Evolutionary conservation across 2,797 vertebrate species (phyloP).

Genomic region (Threskiornis aethiopicus): DNA sequence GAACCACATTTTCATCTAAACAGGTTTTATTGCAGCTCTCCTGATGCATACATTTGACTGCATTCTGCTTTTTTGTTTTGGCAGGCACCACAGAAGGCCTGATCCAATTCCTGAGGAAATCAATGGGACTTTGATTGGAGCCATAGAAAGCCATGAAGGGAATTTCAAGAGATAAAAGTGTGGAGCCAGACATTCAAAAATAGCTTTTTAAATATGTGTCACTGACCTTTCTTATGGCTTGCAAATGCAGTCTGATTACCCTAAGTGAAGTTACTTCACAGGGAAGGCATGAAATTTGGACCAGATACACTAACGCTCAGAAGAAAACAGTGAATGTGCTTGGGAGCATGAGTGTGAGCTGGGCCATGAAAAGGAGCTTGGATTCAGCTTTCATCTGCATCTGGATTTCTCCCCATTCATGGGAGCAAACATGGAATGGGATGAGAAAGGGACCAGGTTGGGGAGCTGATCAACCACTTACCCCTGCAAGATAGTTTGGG

Average conservation of each 20-base stretch:
- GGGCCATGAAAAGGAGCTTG: background rate
- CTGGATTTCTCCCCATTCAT: background rate
- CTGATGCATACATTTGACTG: background rate
- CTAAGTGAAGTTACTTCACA: background rate
- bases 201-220: background rate
- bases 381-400: background rate
- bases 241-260: background rate
- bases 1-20: constrained; percentile 47
- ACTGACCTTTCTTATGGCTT: constrained; percentile 14
- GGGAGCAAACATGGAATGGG: background rate
- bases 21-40: constrained; percentile 20
- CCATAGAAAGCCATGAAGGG: constrained; percentile 10
- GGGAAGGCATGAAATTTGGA: background rate
- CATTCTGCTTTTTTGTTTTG: constrained; percentile 33
- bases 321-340: background rate
- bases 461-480: background rate
- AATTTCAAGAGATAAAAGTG: constrained; percentile 19
- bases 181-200: constrained; percentile 20
- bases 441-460: background rate
- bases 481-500: background rate
- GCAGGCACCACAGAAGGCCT: background rate
- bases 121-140: constrained; percentile 22
- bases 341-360: background rate
- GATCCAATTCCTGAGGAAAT: constrained; percentile 28
- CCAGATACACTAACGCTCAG: background rate